Conservation (phyloP, 2,888 invertebrate species). For the Odontothrips loti region DNA sequence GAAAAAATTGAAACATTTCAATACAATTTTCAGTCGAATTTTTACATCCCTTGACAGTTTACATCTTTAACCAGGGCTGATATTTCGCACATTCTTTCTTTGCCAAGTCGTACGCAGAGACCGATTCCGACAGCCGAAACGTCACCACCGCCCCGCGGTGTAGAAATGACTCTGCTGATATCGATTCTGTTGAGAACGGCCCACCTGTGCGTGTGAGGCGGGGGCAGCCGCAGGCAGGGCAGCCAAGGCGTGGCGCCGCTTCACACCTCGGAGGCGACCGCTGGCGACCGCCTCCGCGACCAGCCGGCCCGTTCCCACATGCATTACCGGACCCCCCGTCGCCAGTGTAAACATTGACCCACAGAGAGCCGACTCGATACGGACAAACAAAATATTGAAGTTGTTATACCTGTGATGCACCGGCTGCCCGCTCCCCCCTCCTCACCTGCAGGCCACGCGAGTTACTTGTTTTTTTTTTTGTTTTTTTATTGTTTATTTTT, state of each 20-base stretch:
- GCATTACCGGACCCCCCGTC: not conserved
- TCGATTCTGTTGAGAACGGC: not conserved
- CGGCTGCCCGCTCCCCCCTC: not conserved
- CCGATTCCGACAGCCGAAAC: too few species aligned
- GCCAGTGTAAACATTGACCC: slow-evolving; percentile 17
- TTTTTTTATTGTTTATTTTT: too few species aligned
- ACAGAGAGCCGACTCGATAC: not conserved
- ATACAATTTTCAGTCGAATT: too few species aligned
- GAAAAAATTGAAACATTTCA: too few species aligned
- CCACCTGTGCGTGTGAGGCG: not conserved
- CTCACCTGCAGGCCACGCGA: not conserved
- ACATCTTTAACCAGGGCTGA: too few species aligned
- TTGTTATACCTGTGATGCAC: not conserved
- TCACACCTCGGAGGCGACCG: not conserved
- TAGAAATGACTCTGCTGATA: not conserved
- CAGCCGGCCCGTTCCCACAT: slow-evolving; percentile 7
- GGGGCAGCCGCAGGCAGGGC: too few species aligned
- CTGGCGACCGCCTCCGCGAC: not conserved
- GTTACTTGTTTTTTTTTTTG: too few species aligned
- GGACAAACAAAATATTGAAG: slow-evolving; percentile 15
- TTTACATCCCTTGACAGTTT: too few species aligned
- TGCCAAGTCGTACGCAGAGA: too few species aligned
- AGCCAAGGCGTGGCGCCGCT: too few species aligned
- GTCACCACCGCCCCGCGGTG: too few species aligned
- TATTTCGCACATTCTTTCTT: too few species aligned